Evolutionary conservation across 2,113 vertebrate species (phyloP).

Genomic region (Erinaceus europaeus): DNA sequence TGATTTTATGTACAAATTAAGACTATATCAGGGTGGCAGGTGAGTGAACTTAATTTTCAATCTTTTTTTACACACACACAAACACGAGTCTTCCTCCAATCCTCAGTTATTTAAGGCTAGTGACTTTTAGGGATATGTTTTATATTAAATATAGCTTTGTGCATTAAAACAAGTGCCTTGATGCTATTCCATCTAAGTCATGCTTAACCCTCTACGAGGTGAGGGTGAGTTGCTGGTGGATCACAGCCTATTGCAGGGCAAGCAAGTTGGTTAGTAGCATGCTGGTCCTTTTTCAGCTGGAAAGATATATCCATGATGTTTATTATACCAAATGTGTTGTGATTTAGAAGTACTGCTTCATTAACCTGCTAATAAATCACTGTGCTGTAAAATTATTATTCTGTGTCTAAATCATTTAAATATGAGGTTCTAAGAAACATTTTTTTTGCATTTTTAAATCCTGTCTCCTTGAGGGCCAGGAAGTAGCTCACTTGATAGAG

Average conservation of each 20-base stretch:
- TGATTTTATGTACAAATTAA: background rate
- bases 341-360: conserved; percentile 19
- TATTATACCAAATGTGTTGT: conserved; percentile 1
- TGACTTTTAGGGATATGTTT: conserved; percentile 15
- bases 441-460: too few species aligned
- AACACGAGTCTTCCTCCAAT: background rate
- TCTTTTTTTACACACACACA: background rate
- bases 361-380: conserved; percentile 68
- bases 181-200: background rate
- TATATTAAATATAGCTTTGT: conserved; percentile 29
- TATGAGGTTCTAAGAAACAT: background rate
- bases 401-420: conserved; percentile 56
- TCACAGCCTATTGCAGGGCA: background rate
- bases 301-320: conserved; percentile 19
- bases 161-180: conserved; percentile 55
- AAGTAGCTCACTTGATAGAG: too few species aligned
- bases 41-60: conserved; percentile 30
- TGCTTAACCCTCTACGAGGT: background rate
- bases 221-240: background rate
- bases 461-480: too few species aligned
- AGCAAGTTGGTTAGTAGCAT: background rate
- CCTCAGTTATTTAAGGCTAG: background rate
- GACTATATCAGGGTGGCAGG: background rate
- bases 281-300: conserved; percentile 6
- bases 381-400: conserved; percentile 12